These are phyloP conservation scores for Podotricha telesiphe DNA, from an alignment of 2,888 invertebrate genomes.

Conservation along the genomic window DNA sequence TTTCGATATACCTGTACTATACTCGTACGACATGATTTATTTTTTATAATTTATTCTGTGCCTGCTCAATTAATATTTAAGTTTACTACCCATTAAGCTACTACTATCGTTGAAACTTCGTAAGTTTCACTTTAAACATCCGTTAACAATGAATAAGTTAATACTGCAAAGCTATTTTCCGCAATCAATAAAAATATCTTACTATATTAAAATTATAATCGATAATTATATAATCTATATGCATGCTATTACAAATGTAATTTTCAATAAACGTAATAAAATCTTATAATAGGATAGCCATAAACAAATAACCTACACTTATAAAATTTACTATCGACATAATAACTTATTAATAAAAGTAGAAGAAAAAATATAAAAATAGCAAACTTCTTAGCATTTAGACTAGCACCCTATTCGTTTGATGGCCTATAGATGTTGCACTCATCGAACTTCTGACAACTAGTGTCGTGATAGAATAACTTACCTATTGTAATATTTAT, in stretches of 20 bases:
- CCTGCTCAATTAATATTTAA: conserved; percentile 70
- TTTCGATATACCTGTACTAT: conserved; percentile 67
- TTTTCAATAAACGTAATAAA: conserved; percentile 46
- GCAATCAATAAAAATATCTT: conserved; percentile 33
- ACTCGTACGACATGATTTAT: conserved; percentile 53
- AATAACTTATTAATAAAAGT: conserved; percentile 45
- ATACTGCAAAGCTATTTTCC: conserved; percentile 28
- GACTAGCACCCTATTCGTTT: conserved; percentile 44
- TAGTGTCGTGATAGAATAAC: conserved; percentile 30
- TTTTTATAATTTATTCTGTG: conserved; percentile 64
- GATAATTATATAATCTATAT: conserved; percentile 43
- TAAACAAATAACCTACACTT: conserved; percentile 47
- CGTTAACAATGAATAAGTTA: conserved; percentile 28
- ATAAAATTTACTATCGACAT: conserved; percentile 43
- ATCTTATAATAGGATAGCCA: conserved; percentile 54
- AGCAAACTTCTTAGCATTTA: conserved; percentile 65
- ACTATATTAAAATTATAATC: conserved; percentile 32
- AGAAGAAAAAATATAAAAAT: conserved; percentile 54
- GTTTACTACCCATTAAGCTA: conserved; percentile 53
- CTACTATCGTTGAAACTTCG: conserved; percentile 45
- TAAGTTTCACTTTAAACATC: conserved; percentile 4
- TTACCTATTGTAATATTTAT: conserved; percentile 28
- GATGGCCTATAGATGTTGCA: conserved; percentile 48
- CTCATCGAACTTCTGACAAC: conserved; percentile 35
- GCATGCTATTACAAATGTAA: conserved; percentile 50